Percentiles rank a stretch among this genome's conserved stretches.
Evolutionary conservation across 2,113 vertebrate genomes (phyloP).

Genomic region (Cynopterus brachyotis): DNA sequence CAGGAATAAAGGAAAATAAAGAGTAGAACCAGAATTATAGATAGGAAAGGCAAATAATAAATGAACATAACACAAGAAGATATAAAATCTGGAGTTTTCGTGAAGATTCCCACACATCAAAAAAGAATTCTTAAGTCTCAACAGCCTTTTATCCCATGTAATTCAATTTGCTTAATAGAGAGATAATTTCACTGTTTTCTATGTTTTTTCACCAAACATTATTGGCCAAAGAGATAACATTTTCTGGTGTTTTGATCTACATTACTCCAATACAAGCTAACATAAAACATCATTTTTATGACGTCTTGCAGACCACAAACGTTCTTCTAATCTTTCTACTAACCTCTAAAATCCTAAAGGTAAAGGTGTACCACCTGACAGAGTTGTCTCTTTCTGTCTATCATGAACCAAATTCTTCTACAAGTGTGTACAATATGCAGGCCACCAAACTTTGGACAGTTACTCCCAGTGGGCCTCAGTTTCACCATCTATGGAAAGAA

Average conservation of each 20-base stretch:
- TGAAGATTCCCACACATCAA: background rate
- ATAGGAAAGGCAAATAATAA: background rate
- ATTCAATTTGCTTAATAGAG: background rate
- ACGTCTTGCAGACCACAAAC: background rate
- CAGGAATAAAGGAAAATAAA: background rate
- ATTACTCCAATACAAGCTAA: background rate
- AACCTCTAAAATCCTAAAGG: background rate
- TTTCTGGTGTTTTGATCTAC: background rate
- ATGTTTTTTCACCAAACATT: background rate
- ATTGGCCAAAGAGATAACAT: background rate
- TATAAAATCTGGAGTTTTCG: background rate
- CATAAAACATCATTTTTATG: background rate
- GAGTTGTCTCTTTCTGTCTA: background rate
- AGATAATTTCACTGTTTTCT: background rate
- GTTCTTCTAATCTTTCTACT: background rate
- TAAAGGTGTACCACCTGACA: background rate
- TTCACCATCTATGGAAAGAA: background rate
- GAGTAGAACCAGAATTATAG: background rate
- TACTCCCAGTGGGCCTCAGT: background rate
- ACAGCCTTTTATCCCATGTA: background rate
- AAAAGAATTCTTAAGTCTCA: background rate
- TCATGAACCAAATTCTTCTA: background rate
- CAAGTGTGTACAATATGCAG: background rate
- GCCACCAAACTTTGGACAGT: background rate
- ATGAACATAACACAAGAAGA: background rate